Evolutionary conservation across 2,113 vertebrate genomes (phyloP), one percentile per base, ranked within the genome.

Genomic region (Atlantisia rogersi): DNA sequence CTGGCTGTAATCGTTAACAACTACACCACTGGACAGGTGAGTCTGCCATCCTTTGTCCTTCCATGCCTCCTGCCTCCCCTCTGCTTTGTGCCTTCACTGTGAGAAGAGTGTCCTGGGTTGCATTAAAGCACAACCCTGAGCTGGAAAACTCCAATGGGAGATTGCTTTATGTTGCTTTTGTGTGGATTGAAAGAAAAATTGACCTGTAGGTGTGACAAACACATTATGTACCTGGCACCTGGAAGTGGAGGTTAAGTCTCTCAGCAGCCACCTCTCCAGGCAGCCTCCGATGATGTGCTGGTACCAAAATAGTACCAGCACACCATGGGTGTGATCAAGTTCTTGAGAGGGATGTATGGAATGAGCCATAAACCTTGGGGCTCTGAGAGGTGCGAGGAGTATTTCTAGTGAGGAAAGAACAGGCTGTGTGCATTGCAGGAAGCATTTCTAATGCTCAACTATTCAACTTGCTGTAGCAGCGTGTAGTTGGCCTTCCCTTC

Each of bases 1-100:
- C 97, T 99, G 68, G 99, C 99, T 21, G 99, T 99, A 35, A 99
- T 99, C 3, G 99, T 99, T 75, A 99, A 99, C 98, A 99, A 98
- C 98, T 99, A 99, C 96, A 99, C 97, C 95, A 99, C 99, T 0
- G 99, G 99, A 6, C 99, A 99, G 98, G 99, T 99, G 94, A 97
- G 98, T 92, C 40, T 55, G 1, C 7, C 8, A 1, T 4, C 35
- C 13, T 64, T 55, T 25, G 21, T 9, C 75, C 58, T 46, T 77
- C 13, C 40, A 0, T 31, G 52, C 6, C 24, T 52, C 20, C 70
- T 44, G 1, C 25, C 70, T n/a, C 53, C 4, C 20, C 67, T 81
- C 56, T 79, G 39, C 52, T 4, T 21, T 5, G 0, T 21, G 63
- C 78, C 71, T 63, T 58, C 15, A 0, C 76, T 75, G 14, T 46